These are phyloP conservation scores for Sclerurus mexicanus DNA, from an alignment of 2,113 vertebrate species.

Conservation along the genomic window DNA sequence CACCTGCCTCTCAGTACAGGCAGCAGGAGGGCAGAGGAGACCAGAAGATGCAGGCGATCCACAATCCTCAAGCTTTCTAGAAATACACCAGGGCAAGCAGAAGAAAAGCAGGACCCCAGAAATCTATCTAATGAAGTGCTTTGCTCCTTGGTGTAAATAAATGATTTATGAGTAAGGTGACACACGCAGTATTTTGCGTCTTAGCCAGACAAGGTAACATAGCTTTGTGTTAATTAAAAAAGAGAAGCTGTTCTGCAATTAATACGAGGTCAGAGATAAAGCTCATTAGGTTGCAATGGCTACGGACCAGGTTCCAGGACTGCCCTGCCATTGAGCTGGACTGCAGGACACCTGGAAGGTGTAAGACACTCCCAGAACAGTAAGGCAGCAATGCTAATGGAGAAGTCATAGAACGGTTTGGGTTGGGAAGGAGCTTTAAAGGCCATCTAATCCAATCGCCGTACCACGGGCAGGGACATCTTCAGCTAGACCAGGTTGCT, in stretches of 20 bases:
- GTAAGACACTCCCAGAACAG: background rate
- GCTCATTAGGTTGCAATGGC: background rate
- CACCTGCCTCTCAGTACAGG: background rate
- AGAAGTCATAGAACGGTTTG: background rate
- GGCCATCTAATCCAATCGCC: background rate
- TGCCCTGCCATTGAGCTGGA: background rate
- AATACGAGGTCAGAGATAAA: slow-evolving; percentile 22
- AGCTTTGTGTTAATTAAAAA: slow-evolving; percentile 30
- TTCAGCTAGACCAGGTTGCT: background rate
- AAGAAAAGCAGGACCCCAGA: background rate
- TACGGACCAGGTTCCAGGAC: background rate
- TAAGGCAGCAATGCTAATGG: rapidly evolving
- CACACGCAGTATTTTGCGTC: background rate
- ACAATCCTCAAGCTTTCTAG: background rate
- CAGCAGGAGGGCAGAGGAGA: background rate
- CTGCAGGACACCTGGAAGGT: background rate
- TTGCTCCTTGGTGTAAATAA: background rate
- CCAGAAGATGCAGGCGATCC: background rate
- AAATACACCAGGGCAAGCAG: background rate
- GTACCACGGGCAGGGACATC: background rate
- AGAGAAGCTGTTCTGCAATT: background rate
- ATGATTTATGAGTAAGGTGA: slow-evolving; percentile 40
- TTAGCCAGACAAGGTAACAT: background rate
- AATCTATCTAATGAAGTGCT: background rate
- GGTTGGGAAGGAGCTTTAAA: background rate